Evolutionary conservation across 2,113 vertebrate genomes (phyloP).

Genomic region (Syrmaticus mikado): DNA sequence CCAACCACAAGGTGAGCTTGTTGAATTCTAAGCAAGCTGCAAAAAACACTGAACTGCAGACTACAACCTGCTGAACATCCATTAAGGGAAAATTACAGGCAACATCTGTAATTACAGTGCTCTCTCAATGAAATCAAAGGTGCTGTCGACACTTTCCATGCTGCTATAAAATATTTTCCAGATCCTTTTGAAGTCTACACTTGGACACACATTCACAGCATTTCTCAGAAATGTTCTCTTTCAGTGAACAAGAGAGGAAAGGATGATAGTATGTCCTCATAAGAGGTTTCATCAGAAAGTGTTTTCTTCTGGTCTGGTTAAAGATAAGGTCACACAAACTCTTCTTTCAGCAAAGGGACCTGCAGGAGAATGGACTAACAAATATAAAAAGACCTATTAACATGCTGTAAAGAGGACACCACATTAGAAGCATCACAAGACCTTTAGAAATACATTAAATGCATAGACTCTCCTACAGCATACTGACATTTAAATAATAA

Average conservation of each 20-base stretch:
- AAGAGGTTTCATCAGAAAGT: background rate
- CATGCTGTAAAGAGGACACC: background rate
- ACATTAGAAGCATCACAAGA: background rate
- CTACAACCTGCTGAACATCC: background rate
- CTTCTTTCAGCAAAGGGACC: background rate
- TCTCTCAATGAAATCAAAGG: background rate
- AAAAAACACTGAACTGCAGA: background rate
- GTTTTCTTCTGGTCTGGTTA: background rate
- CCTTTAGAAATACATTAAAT: background rate
- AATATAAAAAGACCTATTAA: background rate
- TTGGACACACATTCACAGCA: background rate
- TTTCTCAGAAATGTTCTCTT: background rate
- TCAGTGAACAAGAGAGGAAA: constrained; percentile 3
- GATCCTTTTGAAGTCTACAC: background rate
- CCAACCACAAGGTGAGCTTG: background rate
- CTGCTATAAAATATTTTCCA: background rate
- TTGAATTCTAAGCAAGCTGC: background rate
- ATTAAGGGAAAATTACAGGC: background rate
- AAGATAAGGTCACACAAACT: background rate
- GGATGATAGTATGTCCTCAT: background rate
- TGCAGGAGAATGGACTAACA: background rate
- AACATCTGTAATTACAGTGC: background rate
- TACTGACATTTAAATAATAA: background rate
- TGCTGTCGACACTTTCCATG: background rate
- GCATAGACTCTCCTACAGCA: background rate